Conservation (phyloP, 2,888 invertebrate genomes). For the Agelastica alni region DNA sequence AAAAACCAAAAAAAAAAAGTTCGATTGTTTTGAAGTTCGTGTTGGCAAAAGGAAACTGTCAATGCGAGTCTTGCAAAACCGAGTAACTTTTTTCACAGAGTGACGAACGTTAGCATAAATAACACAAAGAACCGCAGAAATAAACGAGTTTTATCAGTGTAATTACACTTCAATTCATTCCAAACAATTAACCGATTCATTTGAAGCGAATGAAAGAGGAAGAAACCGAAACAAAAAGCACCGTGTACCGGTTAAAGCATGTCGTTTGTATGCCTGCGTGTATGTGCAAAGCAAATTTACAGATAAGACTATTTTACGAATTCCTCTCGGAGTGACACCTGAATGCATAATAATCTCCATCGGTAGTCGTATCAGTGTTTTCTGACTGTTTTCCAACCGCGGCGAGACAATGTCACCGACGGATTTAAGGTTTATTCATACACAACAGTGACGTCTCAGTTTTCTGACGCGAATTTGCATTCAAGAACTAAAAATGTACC, state of each 20-base stretch:
- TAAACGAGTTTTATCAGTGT: constrained; percentile 1
- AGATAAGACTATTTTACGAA: constrained; percentile 27
- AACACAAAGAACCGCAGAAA: constrained; percentile 1
- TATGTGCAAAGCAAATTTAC: constrained; percentile 25
- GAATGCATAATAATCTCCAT: constrained; percentile 39
- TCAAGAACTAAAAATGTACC: too few relatives aligned
- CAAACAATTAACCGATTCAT: constrained; percentile 20
- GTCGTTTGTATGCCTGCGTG: constrained; percentile 29
- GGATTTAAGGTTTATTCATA: too few relatives aligned
- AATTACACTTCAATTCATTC: constrained; percentile 9
- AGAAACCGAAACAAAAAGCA: constrained; percentile 14
- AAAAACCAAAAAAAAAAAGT: too few relatives aligned
- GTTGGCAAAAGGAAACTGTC: too few relatives aligned
- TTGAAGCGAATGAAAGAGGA: constrained; percentile 12
- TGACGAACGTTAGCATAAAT: not conserved
- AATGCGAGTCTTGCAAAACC: too few relatives aligned
- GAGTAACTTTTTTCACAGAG: not conserved
- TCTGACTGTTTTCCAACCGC: constrained; percentile 20
- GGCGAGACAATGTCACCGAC: not conserved
- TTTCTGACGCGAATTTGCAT: too few relatives aligned
- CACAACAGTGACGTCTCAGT: too few relatives aligned
- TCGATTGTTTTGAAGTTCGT: too few relatives aligned
- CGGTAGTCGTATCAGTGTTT: constrained; percentile 31
- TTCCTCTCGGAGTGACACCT: constrained; percentile 33
- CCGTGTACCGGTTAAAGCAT: constrained; percentile 15